A percentile compares a stretch with the other conserved stretches of the same genome.
Evolutionary conservation across 2,797 vertebrate species (phyloP).

Genomic region (Pteronotus mesoamericanus): DNA sequence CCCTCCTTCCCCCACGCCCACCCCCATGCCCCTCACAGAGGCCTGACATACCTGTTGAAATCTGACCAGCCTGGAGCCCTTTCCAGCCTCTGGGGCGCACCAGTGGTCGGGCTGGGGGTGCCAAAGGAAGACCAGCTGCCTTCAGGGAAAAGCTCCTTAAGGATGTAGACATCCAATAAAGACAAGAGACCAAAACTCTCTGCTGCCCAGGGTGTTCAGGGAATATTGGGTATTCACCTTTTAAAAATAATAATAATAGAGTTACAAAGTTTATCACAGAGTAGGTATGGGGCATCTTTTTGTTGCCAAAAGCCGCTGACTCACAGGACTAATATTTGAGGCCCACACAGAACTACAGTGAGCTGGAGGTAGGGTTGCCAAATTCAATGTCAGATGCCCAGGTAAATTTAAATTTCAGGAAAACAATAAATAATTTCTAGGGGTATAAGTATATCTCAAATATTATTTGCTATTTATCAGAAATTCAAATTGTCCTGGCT

Average conservation of each 20-base stretch:
- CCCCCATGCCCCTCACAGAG: background rate
- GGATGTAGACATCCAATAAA: background rate
- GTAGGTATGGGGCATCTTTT: background rate
- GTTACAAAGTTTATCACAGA: background rate
- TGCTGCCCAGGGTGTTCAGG: background rate
- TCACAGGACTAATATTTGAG: background rate
- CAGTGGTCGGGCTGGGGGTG: background rate
- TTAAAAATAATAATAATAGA: background rate
- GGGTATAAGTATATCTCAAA: background rate
- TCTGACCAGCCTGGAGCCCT: background rate
- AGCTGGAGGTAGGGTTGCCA: background rate
- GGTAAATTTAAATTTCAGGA: background rate
- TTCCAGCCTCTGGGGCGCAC: too few species aligned
- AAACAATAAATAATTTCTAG: background rate
- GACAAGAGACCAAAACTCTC: background rate
- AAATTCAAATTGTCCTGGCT: background rate
- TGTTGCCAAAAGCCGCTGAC: background rate
- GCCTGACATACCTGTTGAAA: background rate
- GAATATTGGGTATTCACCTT: background rate
- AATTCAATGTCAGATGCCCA: background rate
- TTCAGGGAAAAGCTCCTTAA: background rate
- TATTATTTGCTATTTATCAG: background rate
- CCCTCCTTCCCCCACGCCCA: background rate
- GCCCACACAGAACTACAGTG: background rate
- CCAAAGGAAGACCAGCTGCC: background rate